Percentiles rank a stretch among this genome's conserved stretches.
Conservation (phyloP, 2,113 vertebrate species). For the Takifugu flavidus region DNA sequence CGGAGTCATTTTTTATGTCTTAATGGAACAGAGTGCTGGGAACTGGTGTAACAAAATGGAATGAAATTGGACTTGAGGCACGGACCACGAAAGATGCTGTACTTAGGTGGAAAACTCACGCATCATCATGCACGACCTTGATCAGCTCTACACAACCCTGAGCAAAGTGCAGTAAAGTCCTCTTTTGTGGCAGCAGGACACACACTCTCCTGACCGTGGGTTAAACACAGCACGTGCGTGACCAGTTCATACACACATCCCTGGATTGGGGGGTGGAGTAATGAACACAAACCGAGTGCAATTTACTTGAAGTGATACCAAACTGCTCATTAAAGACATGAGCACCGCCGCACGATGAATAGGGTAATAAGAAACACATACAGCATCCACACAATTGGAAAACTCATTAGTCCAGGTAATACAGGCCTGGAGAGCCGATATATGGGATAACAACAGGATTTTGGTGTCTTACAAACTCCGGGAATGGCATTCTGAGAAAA, state of each 20-base stretch:
- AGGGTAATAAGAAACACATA: constrained; percentile 41
- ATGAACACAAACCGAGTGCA: constrained; percentile 22
- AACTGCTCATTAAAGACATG: constrained; percentile 55
- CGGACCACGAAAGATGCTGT: constrained; percentile 25
- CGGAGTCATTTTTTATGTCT: constrained; percentile 30
- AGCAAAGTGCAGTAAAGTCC: constrained; percentile 17
- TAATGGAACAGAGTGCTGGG: constrained; percentile 23
- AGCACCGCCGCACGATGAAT: constrained; percentile 15
- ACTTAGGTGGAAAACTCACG: constrained; percentile 38
- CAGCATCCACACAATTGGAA: constrained; percentile 45
- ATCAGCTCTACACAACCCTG: constrained; percentile 16
- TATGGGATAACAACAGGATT: constrained; percentile 57
- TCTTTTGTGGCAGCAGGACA: constrained; percentile 29
- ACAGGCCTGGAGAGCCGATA: constrained; percentile 23
- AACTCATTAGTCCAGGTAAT: constrained; percentile 59
- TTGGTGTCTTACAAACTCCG: constrained; percentile 45
- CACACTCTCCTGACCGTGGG: constrained; percentile 9
- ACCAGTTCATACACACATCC: constrained; percentile 6
- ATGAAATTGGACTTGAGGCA: neutral
- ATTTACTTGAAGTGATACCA: constrained; percentile 33
- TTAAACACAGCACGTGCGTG: constrained; percentile 14
- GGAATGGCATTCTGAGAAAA: constrained; percentile 49
- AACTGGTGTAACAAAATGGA: constrained; percentile 3
- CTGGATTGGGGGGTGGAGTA: neutral
- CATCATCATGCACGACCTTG: constrained; percentile 33